Evolutionary conservation across 2,888 invertebrate genomes (phyloP).

Genomic region (Lithosia quadra): DNA sequence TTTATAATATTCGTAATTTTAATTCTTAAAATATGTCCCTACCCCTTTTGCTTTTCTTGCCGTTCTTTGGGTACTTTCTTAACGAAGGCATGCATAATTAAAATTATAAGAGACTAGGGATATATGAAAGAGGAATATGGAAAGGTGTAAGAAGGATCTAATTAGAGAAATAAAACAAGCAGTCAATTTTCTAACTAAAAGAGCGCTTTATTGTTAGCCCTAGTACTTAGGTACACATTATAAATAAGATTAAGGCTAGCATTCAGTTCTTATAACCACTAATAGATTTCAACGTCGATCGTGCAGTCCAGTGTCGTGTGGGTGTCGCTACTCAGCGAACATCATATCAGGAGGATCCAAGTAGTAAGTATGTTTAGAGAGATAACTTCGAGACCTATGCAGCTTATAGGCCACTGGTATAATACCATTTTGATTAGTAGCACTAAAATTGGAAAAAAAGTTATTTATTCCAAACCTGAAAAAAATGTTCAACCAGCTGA

Average conservation of each 20-base stretch:
- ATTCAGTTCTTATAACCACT: conserved; percentile 84
- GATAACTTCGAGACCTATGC: neutral
- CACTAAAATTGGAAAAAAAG: neutral
- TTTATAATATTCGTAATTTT: neutral
- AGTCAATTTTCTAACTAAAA: conserved; percentile 84
- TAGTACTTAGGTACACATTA: conserved; percentile 79
- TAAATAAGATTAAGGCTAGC: conserved; percentile 86
- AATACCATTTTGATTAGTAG: no score
- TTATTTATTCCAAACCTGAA: neutral
- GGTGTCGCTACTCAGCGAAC: neutral
- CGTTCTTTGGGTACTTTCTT: neutral
- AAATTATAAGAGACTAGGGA: no score
- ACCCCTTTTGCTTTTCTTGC: neutral
- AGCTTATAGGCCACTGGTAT: neutral
- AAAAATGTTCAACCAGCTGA: neutral
- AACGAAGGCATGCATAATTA: no score
- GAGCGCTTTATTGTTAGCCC: conserved; percentile 85
- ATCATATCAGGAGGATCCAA: neutral
- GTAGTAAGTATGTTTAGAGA: conserved; percentile 5
- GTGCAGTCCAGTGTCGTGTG: conserved; percentile 29
- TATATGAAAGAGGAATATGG: neutral
- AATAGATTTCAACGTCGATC: conserved; percentile 46
- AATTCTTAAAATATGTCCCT: neutral
- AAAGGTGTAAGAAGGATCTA: neutral
- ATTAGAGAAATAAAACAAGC: conserved; percentile 72